These are phyloP conservation scores for Chelonoidis abingdonii DNA, from an alignment of 2,113 vertebrate species.

Conservation along the genomic window DNA sequence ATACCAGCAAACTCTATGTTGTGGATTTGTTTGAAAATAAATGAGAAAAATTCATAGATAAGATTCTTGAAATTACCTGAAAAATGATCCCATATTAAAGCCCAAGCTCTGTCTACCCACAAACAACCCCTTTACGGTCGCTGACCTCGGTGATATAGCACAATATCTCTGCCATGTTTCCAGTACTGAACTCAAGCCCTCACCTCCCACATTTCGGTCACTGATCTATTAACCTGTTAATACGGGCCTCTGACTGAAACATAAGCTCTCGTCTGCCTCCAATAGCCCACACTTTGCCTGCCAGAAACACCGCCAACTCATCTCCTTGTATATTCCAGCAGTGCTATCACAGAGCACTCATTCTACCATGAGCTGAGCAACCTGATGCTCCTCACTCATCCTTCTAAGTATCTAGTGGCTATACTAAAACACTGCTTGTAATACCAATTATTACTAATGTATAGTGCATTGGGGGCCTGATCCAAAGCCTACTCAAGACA, in stretches of 20 bases:
- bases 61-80: neutral
- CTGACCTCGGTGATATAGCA: neutral
- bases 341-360: neutral
- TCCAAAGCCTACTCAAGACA: neutral
- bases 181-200: neutral
- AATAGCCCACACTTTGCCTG: neutral
- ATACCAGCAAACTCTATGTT: neutral
- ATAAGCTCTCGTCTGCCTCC: neutral
- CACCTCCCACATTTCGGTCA: neutral
- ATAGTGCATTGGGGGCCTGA: neutral
- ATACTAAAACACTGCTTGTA: neutral
- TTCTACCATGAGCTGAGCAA: neutral
- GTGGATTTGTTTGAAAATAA: neutral
- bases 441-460: neutral
- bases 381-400: neutral
- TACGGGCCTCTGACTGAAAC: neutral
- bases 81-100: neutral
- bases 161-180: neutral
- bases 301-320: neutral
- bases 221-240: neutral
- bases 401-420: neutral
- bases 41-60: neutral
- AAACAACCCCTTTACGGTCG: neutral
- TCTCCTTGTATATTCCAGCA: neutral
- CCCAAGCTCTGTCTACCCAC: neutral